These are phyloP conservation scores for Muscicapa adusta DNA, from an alignment of 2,113 vertebrate genomes.

Conservation along the genomic window DNA sequence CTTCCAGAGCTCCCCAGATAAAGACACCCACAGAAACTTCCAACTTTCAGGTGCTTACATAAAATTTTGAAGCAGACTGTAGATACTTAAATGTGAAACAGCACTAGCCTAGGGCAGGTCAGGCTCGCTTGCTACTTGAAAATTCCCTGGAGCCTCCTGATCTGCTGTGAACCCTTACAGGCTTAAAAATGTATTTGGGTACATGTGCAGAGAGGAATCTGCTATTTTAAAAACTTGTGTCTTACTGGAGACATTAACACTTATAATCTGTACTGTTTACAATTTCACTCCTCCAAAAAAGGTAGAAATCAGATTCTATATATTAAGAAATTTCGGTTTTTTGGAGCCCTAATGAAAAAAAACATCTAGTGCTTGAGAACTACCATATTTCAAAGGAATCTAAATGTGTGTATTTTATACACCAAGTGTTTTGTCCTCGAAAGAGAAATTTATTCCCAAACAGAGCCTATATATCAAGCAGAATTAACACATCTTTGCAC, in stretches of 20 bases:
- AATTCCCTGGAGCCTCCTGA: not conserved
- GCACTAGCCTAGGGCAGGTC: not conserved
- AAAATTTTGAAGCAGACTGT: not conserved
- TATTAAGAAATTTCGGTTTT: not conserved
- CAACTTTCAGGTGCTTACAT: not conserved
- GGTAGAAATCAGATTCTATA: not conserved
- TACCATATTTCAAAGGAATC: not conserved
- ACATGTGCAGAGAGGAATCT: not conserved
- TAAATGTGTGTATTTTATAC: not conserved
- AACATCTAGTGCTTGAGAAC: not conserved
- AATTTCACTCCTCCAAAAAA: not conserved
- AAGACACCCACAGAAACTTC: not conserved
- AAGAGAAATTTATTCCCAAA: not conserved
- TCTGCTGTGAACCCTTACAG: not conserved
- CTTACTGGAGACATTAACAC: not conserved
- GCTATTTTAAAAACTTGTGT: not conserved
- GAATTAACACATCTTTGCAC: not conserved
- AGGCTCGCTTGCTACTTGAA: not conserved
- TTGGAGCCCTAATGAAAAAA: not conserved
- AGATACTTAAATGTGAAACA: not conserved
- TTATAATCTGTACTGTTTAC: not conserved
- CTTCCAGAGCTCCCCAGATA: not conserved
- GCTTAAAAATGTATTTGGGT: not conserved
- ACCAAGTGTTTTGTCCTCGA: not conserved
- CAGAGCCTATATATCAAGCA: not conserved